Evolutionary conservation across 2,113 vertebrate species (phyloP).

Genomic region (Caloenas nicobarica): DNA sequence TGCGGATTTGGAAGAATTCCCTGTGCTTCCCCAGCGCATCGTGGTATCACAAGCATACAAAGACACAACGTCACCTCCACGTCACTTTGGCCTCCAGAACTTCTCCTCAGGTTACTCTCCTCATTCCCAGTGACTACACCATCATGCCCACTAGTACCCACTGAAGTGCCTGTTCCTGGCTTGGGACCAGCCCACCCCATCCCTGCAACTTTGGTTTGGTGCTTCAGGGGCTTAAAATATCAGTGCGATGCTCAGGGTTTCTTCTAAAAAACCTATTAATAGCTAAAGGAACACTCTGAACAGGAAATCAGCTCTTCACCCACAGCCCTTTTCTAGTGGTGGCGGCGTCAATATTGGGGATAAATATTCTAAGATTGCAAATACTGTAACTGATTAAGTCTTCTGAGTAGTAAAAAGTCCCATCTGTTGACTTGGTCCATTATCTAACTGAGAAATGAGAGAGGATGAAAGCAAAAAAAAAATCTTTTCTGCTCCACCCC

Average conservation of each 20-base stretch:
- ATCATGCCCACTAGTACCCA: background rate
- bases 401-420: background rate
- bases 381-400: background rate
- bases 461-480: background rate
- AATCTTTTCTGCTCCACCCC: background rate
- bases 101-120: background rate
- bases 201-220: background rate
- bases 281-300: background rate
- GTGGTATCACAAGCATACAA: background rate
- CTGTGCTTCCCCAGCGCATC: background rate
- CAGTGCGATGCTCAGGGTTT: background rate
- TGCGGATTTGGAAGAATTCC: background rate
- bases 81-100: background rate
- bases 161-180: background rate
- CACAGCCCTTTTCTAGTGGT: background rate
- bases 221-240: background rate
- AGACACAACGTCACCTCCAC: background rate
- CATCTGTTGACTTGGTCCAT: background rate
- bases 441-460: background rate
- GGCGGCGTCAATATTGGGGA: background rate
- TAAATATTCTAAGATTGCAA: conserved; percentile 15
- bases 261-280: background rate
- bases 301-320: background rate
- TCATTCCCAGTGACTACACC: background rate
- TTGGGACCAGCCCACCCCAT: background rate